Base-by-base conservation (phyloP, 2,797 vertebrate species). In the Craterocephalus amniculus region DNA sequence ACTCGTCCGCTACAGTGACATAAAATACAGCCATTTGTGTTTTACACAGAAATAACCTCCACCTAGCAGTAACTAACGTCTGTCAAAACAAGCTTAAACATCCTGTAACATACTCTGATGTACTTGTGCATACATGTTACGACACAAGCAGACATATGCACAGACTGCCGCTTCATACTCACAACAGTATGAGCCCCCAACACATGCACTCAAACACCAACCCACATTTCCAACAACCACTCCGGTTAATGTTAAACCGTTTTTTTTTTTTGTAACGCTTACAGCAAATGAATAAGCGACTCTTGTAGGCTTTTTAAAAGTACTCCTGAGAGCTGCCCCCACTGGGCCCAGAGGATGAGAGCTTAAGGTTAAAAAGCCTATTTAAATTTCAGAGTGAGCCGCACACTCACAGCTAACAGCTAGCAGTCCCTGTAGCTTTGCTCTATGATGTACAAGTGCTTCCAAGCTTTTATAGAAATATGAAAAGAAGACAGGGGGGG, bases 291-390 rank as follows among this genome's bases (percentile, higher is more conserved):
- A 93, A 93, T 88, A 90, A 92, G 89, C 69, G 85, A 89, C 92
- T 92, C 87, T 91, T 86, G 83, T 78, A 87, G 88, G 91, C 90
- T 88, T 91, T 92, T 88, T 89, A 90, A 92, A 92, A 89, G 90
- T 87, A 81, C 90, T 90, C 88, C 86, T 87, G 91, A 93, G 91
- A 93, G 90, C 81, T 83, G 90, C 83, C 86, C 85, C 86, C 86
- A 86, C 80, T 85, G 90, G 87, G 91, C 90, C 82, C 81, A 89
- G 81, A 90, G 88, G 82, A 91, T 87, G 85, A 90, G 88, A 85
- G 90, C 91, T 89, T 89, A 89, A 93, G 91, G 93, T 93, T 93
- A 92, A 93, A 93, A 94, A 92, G 89, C 90, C 88, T 87, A 93
- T 93, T 94, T 94, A 90, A 91, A 94, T 93, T 92, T 93, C 92